Conservation (phyloP, 2,113 vertebrate species). For the Ancistrus triradiatus region DNA sequence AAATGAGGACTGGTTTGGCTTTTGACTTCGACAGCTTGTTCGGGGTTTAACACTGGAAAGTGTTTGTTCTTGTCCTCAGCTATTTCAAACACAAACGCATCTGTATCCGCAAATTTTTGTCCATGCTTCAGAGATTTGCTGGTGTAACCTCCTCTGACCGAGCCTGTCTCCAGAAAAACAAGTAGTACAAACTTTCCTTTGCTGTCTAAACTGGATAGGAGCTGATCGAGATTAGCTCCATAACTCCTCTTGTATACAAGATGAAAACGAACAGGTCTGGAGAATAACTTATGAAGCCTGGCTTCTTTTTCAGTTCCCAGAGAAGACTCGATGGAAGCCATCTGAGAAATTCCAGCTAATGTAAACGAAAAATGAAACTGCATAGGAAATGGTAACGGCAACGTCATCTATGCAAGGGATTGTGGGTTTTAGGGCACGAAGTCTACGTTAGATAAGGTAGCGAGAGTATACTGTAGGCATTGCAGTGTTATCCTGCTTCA, state of each 20-base stretch:
- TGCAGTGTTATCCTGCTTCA: too few relatives aligned
- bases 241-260: constrained; percentile 35
- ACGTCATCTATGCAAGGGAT: too few relatives aligned
- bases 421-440: too few relatives aligned
- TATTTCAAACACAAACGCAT: constrained; percentile 19
- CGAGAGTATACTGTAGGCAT: too few relatives aligned
- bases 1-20: neutral
- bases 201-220: neutral
- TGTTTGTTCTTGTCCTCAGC: accelerated
- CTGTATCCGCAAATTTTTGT: neutral
- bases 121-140: neutral
- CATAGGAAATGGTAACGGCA: too few relatives aligned
- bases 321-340: constrained; percentile 21
- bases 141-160: constrained; percentile 11
- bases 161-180: neutral
- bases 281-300: constrained; percentile 2
- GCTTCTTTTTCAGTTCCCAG: constrained; percentile 1
- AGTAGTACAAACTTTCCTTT: constrained; percentile 8
- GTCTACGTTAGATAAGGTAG: too few relatives aligned
- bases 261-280: constrained; percentile 15
- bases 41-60: neutral
- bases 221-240: accelerated
- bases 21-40: neutral
- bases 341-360: neutral
- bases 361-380: neutral